Base-by-base conservation (phyloP, 2,113 vertebrate genomes). In the Platichthys flesus region DNA sequence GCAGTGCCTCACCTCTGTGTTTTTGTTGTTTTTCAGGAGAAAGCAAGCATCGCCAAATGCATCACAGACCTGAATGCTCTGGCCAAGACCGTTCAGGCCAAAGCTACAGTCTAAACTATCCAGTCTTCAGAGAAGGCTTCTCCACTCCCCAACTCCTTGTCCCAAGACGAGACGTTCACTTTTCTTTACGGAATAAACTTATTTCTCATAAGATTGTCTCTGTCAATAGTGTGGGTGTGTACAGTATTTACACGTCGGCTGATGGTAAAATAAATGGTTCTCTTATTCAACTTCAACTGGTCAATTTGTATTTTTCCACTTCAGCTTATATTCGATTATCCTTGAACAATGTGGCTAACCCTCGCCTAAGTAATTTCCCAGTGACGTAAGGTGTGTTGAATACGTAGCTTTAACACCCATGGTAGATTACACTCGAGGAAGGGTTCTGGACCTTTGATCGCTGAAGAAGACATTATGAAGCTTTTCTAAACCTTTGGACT, bases 11-110 rank as follows among this genome's bases (percentile, higher is more conserved):
- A 52, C 20, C 16, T 10, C 2, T 47, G 0, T 58, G 1, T 42
- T 6, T 71, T n/a, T 60, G 81, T 45, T 63, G 51, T 90, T 20
- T 94, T 85, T 68, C 89, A 99, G 98, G 97, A 99, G 78, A 97
- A 98, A 70, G 96, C 97, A 47, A 98, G 96, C 68, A 96, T 99
- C 55, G 93, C 96, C 42, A 99, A 99, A 89, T 99, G 97, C 91
- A 97, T 99, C 80, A 15, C 94, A 67, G 97, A 99, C 87, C 94
- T 99, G 83, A 99, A 97, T 84, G 80, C 86, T 0, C 86, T 99
- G 54, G 95, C 97, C 9, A 97, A 95, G 90, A 82, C 79, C 0
- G 91, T 90, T 6, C 95, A 94, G 8, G 93, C 94, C 20, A 82
- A 78, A 9, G 90, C 92, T 23, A 66, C 83, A 13, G 83, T 18